Evolutionary conservation across 2,888 invertebrate species (phyloP).

Genomic region (Drosophila siamana): DNA sequence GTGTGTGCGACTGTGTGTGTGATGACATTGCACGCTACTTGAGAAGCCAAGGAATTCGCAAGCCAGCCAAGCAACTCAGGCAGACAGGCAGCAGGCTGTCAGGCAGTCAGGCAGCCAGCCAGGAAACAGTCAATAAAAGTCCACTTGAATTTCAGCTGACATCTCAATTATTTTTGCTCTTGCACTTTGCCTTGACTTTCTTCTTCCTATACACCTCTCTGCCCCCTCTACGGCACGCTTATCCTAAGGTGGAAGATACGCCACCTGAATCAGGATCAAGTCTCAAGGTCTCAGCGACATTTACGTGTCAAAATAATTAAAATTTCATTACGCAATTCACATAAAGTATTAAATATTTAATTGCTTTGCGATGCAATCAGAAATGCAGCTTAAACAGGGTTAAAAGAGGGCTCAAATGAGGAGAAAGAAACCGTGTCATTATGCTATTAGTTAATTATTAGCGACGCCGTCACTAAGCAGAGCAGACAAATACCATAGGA

Average conservation of each 20-base stretch:
- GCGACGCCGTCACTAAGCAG: slow-evolving; percentile 12
- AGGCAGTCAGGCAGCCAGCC: slow-evolving; percentile 39
- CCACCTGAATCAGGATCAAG: slow-evolving; percentile 37
- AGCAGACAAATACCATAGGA: slow-evolving; percentile 32
- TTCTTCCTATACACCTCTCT: neutral
- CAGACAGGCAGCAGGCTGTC: slow-evolving; percentile 21
- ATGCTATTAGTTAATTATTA: slow-evolving; percentile 63
- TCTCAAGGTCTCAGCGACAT: slow-evolving; percentile 34
- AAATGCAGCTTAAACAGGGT: slow-evolving; percentile 18
- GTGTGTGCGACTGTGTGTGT: slow-evolving; percentile 12
- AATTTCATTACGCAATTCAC: slow-evolving; percentile 56
- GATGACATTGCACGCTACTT: slow-evolving; percentile 59
- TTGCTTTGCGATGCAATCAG: slow-evolving; percentile 25
- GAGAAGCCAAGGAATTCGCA: slow-evolving; percentile 36
- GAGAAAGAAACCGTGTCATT: neutral
- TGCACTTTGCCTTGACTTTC: slow-evolving; percentile 43
- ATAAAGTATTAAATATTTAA: slow-evolving; percentile 61
- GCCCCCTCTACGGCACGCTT: neutral
- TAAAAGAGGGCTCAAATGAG: neutral
- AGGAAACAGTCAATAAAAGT: slow-evolving; percentile 77
- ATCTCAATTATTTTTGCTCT: slow-evolving; percentile 76
- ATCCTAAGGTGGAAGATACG: neutral
- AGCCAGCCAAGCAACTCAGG: slow-evolving; percentile 16
- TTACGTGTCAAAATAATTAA: slow-evolving; percentile 57
- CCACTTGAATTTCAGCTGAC: slow-evolving; percentile 77